Conservation (phyloP, 2,113 vertebrate species). For the Ardeotis arabs region DNA sequence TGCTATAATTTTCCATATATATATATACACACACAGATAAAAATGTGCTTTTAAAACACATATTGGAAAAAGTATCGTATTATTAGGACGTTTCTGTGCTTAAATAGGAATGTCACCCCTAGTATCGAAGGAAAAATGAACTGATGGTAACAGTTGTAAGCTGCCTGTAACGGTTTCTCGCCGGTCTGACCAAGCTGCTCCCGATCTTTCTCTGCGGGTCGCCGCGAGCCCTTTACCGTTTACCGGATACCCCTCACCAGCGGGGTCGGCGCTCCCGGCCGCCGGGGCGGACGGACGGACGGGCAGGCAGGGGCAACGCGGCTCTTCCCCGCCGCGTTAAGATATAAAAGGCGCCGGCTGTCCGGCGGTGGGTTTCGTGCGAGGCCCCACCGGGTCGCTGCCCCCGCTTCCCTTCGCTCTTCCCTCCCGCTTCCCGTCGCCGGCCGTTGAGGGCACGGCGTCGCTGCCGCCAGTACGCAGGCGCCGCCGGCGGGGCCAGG, state of each 20-base stretch:
- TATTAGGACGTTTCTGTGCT: neutral
- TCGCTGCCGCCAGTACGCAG: neutral
- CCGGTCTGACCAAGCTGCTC: neutral
- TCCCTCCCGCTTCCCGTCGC: too few species aligned
- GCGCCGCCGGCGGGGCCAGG: neutral
- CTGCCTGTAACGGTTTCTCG: rapidly evolving
- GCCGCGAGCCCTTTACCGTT: too few species aligned
- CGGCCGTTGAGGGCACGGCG: neutral
- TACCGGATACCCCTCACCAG: rapidly evolving
- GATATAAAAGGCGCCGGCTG: too few species aligned
- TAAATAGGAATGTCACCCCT: neutral
- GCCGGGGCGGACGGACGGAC: too few species aligned
- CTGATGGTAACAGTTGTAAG: rapidly evolving
- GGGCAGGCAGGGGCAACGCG: neutral
- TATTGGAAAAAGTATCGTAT: rapidly evolving
- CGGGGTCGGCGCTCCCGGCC: neutral
- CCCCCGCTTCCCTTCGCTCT: too few species aligned
- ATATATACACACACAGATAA: neutral
- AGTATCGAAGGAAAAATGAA: rapidly evolving
- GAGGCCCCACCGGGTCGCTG: neutral
- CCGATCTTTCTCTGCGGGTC: too few species aligned
- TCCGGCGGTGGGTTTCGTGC: too few species aligned
- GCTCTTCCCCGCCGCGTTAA: neutral
- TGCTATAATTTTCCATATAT: neutral
- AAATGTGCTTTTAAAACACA: neutral